These are phyloP conservation scores for Nasalis larvatus DNA, from an alignment of 2,113 vertebrate species.

Conservation along the genomic window DNA sequence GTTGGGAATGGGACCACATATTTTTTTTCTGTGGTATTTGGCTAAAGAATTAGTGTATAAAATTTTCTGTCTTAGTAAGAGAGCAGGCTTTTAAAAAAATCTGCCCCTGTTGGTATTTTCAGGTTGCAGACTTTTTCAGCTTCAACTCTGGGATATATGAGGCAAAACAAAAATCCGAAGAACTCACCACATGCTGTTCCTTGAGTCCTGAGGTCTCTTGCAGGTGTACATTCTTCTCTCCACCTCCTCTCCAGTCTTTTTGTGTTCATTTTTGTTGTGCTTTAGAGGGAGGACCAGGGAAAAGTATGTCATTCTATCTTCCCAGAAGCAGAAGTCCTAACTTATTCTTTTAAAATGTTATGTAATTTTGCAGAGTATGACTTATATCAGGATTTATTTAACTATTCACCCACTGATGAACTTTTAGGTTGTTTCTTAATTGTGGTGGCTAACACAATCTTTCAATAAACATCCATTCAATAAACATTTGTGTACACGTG, in stretches of 20 bases:
- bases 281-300: not conserved
- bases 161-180: not conserved
- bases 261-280: not conserved
- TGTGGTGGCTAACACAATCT: not conserved
- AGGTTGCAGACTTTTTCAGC: not conserved
- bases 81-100: not conserved
- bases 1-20: not conserved
- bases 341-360: not conserved
- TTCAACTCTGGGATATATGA: not conserved
- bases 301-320: not conserved
- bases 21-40: not conserved
- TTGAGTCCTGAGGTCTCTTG: not conserved
- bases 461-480: not conserved
- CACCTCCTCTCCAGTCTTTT: not conserved
- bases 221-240: not conserved
- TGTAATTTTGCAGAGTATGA: not conserved
- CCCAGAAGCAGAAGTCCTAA: constrained; percentile 4
- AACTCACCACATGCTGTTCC: not conserved
- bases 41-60: not conserved
- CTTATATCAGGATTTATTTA: not conserved
- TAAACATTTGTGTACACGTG: not conserved
- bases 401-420: constrained; percentile 3
- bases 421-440: not conserved
- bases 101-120: not conserved
- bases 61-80: not conserved